phyloP scores from a whole-genome alignment of 92 coral and sea anemone species.

The Metridium senile region DNA sequence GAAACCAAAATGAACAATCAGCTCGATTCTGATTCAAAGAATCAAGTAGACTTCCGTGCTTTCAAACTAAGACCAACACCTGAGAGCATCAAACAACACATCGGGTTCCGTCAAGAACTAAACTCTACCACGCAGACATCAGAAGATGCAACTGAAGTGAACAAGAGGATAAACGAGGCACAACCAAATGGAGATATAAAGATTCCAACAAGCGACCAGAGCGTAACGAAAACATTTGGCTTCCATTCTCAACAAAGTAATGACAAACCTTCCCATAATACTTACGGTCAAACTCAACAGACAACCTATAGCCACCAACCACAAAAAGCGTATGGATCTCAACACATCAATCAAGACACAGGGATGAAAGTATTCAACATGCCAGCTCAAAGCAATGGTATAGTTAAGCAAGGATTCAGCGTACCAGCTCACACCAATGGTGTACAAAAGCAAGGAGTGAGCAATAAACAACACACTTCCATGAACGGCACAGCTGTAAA shows the following conservation, averaged over 20 bases:
- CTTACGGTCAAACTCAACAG: not conserved
- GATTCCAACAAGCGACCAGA: not conserved
- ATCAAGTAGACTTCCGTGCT: conserved; percentile 7
- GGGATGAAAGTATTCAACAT: not conserved
- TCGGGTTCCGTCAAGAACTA: conserved; percentile 19
- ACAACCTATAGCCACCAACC: not conserved
- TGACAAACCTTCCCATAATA: not conserved
- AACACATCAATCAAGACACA: not conserved
- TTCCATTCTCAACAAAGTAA: not conserved
- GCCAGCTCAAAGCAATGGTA: not conserved
- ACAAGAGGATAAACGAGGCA: not conserved
- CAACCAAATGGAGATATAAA: not conserved
- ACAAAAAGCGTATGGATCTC: not conserved
- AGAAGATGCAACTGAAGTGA: not conserved
- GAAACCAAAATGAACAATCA: not conserved
- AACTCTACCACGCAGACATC: not conserved
- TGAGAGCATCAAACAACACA: conserved; percentile 15
- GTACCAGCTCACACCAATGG: not conserved
- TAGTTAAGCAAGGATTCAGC: not conserved
- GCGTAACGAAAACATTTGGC: not conserved
- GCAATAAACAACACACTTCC: not conserved
- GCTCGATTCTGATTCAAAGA: not conserved
- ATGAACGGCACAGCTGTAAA: not conserved
- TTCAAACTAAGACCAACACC: conserved; percentile 23
- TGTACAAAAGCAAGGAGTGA: not conserved